phyloP scores from a whole-genome alignment of 2,797 vertebrate genomes.

The Takifugu rubripes region DNA sequence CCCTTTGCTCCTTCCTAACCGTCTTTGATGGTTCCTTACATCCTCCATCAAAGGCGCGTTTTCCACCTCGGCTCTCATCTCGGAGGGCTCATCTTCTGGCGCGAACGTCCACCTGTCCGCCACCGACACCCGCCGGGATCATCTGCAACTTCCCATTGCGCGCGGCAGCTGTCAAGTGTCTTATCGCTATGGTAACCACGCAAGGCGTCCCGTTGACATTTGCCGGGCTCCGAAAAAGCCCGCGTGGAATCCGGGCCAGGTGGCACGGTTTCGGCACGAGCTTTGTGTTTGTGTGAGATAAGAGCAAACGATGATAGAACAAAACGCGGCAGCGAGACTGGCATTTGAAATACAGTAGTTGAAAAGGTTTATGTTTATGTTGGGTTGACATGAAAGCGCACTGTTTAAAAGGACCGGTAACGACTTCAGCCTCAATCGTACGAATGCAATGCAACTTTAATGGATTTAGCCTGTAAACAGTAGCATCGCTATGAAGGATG shows the following conservation, averaged over 20 bases:
- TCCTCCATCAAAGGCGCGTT: neutral
- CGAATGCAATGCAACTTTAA: no score
- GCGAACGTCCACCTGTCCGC: constrained; percentile 33
- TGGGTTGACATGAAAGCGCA: no score
- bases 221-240: constrained; percentile 37
- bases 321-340: constrained; percentile 5
- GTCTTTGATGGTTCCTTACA: neutral
- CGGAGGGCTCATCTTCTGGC: constrained; percentile 3
- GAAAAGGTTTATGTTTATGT: no score
- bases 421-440: no score
- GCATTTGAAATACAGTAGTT: no score
- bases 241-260: constrained; percentile 51
- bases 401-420: no score
- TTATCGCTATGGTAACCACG: constrained; percentile 60
- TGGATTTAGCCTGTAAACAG: no score
- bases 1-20: neutral
- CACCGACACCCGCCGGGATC: constrained; percentile 41
- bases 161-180: constrained; percentile 42
- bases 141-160: constrained; percentile 43
- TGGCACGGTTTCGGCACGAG: constrained; percentile 32
- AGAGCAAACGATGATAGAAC: constrained; percentile 34
- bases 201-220: constrained; percentile 60
- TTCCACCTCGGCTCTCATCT: neutral
- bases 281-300: constrained; percentile 51
- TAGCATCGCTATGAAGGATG: no score